Base-by-base conservation (phyloP, 2,888 invertebrate species). In the Ectobius pallidus region DNA sequence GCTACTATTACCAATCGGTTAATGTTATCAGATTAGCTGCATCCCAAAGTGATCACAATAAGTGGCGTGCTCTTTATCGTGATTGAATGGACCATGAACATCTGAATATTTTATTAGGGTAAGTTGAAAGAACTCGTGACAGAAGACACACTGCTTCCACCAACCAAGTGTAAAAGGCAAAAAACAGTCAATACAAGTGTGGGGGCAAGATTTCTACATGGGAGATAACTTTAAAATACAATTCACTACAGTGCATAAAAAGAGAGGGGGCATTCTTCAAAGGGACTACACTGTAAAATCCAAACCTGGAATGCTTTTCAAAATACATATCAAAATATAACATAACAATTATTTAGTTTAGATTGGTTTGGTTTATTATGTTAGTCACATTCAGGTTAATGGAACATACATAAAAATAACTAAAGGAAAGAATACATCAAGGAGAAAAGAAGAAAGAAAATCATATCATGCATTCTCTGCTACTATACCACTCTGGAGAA, bases 261-360 rank as follows among this genome's bases (percentile, higher is more conserved):
- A n/a, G 20, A 2, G 11, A 25, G 25, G 14, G 22, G 14, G 3
- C 25, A 18, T 25, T 52, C 4, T 18, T 52, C 11, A 1, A 30
- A 14, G 58, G 16, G 7, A 58, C 6, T 58, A 58, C n/a, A 16
- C 30, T 30, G 14, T 58, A 58, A 30, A 58, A 27, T 30, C 27
- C 58, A 58, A 58, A 30, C 32, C 58, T 58, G 30, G 2, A 58
- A 58, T 58, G 58, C 58, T 30, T 30, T 30, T 34, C 30, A 58
- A 27, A 58, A 32, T 58, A 58, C 58, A 58, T 58, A 30, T 30
- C 32, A n/a, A n/a, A n/a, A n/a, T n/a, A n/a, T n/a, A n/a, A 32
- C 32, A 22, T 7, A 27, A 30, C 4, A 58, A 30, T 46, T 30
- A 58, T 30, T 58, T 16, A 58, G 14, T 58, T 58, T 58, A 58